Evolutionary conservation across 1,140 invertebrate genomes (phyloP).

Genomic region (Octopus sinensis): DNA sequence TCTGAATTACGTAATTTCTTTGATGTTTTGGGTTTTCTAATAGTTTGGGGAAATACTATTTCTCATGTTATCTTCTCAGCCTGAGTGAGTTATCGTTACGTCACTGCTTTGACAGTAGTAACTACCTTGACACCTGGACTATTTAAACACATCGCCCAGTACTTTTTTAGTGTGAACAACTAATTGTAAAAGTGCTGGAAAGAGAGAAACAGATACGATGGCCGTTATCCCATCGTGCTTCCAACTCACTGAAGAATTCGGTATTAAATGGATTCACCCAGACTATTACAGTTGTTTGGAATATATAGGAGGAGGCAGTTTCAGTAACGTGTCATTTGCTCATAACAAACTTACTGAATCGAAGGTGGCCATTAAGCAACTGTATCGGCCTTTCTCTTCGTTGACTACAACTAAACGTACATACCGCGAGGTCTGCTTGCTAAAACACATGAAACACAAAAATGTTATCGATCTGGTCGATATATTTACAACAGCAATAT

Average conservation of each 20-base stretch:
- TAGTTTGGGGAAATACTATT: too few species aligned
- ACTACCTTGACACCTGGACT: too few species aligned
- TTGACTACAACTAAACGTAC: slow-evolving; percentile 60
- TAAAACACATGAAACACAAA: slow-evolving; percentile 61
- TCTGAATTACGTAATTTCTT: too few species aligned
- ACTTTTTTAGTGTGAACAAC: too few species aligned
- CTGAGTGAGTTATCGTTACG: too few species aligned
- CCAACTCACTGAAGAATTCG: not conserved
- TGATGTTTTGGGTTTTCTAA: too few species aligned
- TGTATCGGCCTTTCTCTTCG: slow-evolving; percentile 60
- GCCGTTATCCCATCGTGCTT: too few species aligned
- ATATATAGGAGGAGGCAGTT: not conserved
- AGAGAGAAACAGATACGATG: too few species aligned
- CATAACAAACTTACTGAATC: slow-evolving; percentile 29
- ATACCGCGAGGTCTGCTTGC: slow-evolving; percentile 57
- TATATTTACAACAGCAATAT: slow-evolving; percentile 77
- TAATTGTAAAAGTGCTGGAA: too few species aligned
- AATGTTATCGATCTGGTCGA: slow-evolving; percentile 81
- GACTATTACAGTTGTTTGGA: not conserved
- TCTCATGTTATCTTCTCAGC: too few species aligned
- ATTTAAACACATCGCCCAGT: too few species aligned
- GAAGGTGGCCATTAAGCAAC: slow-evolving; percentile 63
- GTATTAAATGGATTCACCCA: not conserved
- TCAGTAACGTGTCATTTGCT: not conserved
- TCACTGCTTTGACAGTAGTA: too few species aligned